These are phyloP conservation scores for Etheostoma nigrum DNA, from an alignment of 2,797 vertebrate genomes.

Conservation along the genomic window DNA sequence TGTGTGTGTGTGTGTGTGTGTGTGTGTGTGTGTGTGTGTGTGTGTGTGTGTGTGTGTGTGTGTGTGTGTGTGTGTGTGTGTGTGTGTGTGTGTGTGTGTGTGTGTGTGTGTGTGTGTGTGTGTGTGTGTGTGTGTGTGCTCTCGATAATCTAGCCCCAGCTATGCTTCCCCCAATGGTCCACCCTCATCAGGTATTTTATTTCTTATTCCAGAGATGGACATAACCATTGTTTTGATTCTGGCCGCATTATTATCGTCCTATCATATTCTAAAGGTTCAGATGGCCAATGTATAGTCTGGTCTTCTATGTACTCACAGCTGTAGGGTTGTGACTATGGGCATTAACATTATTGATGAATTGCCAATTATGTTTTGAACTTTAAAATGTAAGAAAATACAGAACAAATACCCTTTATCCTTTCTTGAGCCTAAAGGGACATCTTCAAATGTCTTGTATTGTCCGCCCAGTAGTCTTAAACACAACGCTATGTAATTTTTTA, in stretches of 20 bases:
- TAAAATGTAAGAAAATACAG: neutral
- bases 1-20: no score
- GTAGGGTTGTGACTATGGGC: neutral
- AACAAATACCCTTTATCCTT: neutral
- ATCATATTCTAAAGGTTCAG: neutral
- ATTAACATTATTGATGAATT: neutral
- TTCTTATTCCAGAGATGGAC: neutral
- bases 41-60: no score
- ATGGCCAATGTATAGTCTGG: neutral
- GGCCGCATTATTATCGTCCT: neutral
- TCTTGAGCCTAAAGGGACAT: neutral
- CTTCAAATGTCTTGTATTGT: neutral
- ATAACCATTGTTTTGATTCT: neutral
- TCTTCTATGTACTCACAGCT: neutral
- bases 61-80: no score
- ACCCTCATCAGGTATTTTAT: neutral
- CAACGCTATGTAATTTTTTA: neutral
- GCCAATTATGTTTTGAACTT: neutral
- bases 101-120: no score
- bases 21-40: no score
- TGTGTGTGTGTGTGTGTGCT: no score
- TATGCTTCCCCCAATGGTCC: conserved; percentile 1
- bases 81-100: no score
- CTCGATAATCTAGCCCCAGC: neutral
- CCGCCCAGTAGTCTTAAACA: neutral